Evolutionary conservation across 2,888 invertebrate genomes (phyloP).

Genomic region (Plagiodera versicolora): DNA sequence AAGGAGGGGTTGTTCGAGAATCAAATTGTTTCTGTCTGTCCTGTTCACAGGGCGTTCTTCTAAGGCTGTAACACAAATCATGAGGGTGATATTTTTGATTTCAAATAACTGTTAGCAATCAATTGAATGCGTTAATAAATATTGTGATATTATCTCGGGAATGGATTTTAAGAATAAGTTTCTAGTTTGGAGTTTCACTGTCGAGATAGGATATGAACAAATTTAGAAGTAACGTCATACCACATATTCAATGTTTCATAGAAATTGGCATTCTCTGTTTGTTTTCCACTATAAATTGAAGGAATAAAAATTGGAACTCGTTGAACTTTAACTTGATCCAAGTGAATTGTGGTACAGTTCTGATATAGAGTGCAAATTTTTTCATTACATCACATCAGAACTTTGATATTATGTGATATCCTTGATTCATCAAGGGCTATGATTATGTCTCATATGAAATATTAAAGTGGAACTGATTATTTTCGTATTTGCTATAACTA

Average conservation of each 20-base stretch:
- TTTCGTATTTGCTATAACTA: neutral
- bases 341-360: neutral
- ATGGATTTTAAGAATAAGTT: neutral
- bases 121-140: no score
- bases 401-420: conserved; percentile 1
- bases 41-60: neutral
- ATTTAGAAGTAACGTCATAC: no score
- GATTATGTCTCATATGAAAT: no score
- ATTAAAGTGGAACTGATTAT: neutral
- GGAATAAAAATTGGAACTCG: neutral
- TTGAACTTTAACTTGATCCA: neutral
- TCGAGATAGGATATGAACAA: no score
- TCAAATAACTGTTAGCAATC: neutral
- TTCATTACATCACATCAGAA: conserved; percentile 10
- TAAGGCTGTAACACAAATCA: neutral
- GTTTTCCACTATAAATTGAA: neutral
- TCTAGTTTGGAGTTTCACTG: no score
- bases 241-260: neutral
- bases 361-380: conserved; percentile 1
- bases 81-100: neutral
- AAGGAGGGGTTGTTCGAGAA: neutral
- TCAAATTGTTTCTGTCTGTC: neutral
- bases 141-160: neutral
- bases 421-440: neutral
- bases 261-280: neutral